Conservation (phyloP, 2,888 invertebrate genomes). For the Euplexia lucipara region DNA sequence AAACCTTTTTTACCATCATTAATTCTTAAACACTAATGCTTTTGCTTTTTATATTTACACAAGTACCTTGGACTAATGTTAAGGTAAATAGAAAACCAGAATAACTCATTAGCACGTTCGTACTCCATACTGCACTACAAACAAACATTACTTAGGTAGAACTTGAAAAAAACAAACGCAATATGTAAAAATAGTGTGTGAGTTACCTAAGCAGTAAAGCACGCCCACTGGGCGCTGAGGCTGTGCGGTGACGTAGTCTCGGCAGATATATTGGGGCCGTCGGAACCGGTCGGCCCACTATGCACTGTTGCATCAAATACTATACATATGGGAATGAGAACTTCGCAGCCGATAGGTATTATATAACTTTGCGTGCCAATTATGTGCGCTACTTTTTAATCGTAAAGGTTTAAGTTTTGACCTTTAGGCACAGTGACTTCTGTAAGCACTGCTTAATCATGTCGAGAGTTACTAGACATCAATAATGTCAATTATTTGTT, state of each 20-base stretch:
- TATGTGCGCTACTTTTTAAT: constrained; percentile 53
- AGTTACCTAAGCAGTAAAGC: constrained; percentile 65
- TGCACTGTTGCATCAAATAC: constrained; percentile 85
- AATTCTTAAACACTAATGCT: neutral
- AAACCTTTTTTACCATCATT: neutral
- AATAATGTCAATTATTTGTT: neutral
- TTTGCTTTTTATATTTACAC: constrained; percentile 3
- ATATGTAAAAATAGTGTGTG: constrained; percentile 43
- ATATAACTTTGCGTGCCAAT: constrained; percentile 72
- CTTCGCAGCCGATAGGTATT: constrained; percentile 66
- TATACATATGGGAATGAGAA: constrained; percentile 77
- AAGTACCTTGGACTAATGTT: constrained; percentile 8
- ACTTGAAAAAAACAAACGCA: constrained; percentile 36
- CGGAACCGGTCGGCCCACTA: constrained; percentile 80
- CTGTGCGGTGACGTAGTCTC: constrained; percentile 71
- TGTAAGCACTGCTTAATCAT: neutral
- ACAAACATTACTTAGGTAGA: constrained; percentile 51
- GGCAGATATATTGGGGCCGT: constrained; percentile 79
- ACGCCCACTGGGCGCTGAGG: constrained; percentile 68
- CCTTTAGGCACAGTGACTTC: constrained; percentile 26
- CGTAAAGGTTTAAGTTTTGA: constrained; percentile 19
- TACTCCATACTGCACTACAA: constrained; percentile 15
- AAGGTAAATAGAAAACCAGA: constrained; percentile 29
- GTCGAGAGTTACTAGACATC: neutral
- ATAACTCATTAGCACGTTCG: constrained; percentile 35